phyloP scores from a whole-genome alignment of 2,797 vertebrate species.

The Lithobates pipiens region DNA sequence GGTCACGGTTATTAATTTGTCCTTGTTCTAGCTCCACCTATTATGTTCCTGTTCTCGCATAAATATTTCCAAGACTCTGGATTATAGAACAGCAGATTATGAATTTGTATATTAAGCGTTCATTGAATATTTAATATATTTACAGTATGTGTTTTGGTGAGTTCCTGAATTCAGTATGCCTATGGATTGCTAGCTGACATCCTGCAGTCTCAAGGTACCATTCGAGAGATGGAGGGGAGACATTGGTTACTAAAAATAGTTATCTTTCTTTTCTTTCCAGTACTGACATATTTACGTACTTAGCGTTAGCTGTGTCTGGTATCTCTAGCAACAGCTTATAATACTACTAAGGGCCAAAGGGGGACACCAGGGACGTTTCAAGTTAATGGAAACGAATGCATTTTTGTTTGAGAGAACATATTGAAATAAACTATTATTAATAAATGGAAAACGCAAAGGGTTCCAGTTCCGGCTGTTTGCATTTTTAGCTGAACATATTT shows the following conservation, averaged over 20 bases:
- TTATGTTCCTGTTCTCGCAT: constrained; percentile 22
- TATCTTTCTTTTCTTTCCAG: constrained; percentile 16
- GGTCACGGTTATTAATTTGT: constrained; percentile 42
- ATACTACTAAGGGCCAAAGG: constrained; percentile 14
- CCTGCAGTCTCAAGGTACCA: constrained; percentile 12
- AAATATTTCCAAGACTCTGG: constrained; percentile 37
- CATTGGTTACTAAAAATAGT: constrained; percentile 42
- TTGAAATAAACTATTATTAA: not conserved
- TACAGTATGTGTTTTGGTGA: not conserved
- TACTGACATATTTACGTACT: constrained; percentile 15
- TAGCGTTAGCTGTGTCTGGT: not conserved
- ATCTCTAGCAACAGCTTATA: constrained; percentile 11
- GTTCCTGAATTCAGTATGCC: not conserved
- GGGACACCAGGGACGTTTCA: not conserved
- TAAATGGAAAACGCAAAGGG: not conserved
- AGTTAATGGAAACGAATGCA: not conserved
- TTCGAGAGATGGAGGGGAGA: not conserved
- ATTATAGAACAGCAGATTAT: not conserved
- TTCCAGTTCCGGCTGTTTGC: not conserved
- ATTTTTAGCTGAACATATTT: not conserved
- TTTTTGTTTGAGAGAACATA: too few relatives aligned
- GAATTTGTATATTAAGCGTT: not conserved
- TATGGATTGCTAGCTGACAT: not conserved
- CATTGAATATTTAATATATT: not conserved
- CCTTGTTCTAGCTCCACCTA: constrained; percentile 27